Percentiles rank a stretch among this genome's conserved stretches.
Conservation (phyloP, 2,113 vertebrate species). For the Eira barbara region DNA sequence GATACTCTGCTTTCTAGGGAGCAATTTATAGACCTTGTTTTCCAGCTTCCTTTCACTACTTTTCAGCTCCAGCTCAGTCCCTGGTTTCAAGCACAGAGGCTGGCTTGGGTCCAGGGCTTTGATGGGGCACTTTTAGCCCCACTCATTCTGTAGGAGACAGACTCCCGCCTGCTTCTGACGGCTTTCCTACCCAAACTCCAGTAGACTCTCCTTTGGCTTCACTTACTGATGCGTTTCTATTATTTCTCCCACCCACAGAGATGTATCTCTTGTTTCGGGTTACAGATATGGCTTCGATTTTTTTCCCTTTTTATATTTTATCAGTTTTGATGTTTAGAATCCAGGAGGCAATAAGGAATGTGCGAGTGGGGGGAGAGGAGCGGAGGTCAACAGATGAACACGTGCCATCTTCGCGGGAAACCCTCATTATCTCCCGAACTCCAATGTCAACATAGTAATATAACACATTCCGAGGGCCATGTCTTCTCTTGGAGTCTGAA, state of each 20-base stretch:
- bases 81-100: neutral
- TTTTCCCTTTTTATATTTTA: neutral
- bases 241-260: neutral
- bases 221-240: neutral
- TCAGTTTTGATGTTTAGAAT: neutral
- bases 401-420: neutral
- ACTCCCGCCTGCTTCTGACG: neutral
- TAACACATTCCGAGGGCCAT: rapidly evolving
- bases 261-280: neutral
- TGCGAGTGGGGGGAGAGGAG: neutral
- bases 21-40: neutral
- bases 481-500: neutral
- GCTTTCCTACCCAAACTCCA: no score
- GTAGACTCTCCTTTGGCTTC: neutral
- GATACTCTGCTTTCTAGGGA: neutral
- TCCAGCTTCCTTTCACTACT: neutral
- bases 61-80: neutral
- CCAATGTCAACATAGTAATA: neutral
- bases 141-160: no score
- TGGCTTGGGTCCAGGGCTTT: neutral
- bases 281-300: neutral
- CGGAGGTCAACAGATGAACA: neutral
- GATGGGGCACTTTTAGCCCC: neutral
- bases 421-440: neutral
- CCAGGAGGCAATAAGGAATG: neutral